A percentile compares a stretch with the other conserved stretches of the same genome.
Evolutionary conservation across 92 coral and sea anemone species (phyloP).

Genomic region (Parazoanthus darwini): DNA sequence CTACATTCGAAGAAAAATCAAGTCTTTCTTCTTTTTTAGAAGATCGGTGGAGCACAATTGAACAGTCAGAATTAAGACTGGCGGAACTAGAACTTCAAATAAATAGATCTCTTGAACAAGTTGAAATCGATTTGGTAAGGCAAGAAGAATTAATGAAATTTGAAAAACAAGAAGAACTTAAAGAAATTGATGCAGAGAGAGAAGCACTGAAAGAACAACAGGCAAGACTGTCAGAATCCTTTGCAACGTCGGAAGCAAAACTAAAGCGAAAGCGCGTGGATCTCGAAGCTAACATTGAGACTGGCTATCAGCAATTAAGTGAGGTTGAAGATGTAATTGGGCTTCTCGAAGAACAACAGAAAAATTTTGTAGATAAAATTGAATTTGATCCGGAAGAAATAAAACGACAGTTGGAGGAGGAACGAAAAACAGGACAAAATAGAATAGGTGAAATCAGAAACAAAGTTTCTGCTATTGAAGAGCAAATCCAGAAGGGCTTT

Average conservation of each 20-base stretch:
- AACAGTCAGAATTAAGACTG: conserved; percentile 80
- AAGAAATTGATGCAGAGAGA: conserved; percentile 45
- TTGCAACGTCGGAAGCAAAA: conserved; percentile 49
- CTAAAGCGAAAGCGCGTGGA: conserved; percentile 53
- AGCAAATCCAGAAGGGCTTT: conserved; percentile 37
- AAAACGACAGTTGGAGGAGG: conserved; percentile 40
- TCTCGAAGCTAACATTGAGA: conserved; percentile 61
- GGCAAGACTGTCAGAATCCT: conserved; percentile 50
- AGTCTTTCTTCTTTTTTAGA: conserved; percentile 67
- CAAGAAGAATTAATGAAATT: conserved; percentile 58
- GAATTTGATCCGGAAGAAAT: conserved; percentile 55
- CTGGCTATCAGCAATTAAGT: conserved; percentile 62
- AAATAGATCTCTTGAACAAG: conserved; percentile 65
- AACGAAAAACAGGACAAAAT: conserved; percentile 27
- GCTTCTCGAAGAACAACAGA: conserved; percentile 58
- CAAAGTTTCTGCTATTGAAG: conserved; percentile 13
- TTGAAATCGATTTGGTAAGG: conserved; percentile 62
- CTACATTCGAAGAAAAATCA: conserved; percentile 53
- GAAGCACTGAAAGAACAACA: conserved; percentile 45
- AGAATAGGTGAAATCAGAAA: conserved; percentile 26
- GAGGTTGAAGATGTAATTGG: conserved; percentile 67
- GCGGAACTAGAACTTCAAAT: conserved; percentile 86
- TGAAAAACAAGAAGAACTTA: conserved; percentile 77
- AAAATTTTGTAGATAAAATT: conserved; percentile 42
- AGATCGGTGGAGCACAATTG: conserved; percentile 81